Conservation (phyloP, 2,888 invertebrate species). For the Eutolmus rufibarbis region DNA sequence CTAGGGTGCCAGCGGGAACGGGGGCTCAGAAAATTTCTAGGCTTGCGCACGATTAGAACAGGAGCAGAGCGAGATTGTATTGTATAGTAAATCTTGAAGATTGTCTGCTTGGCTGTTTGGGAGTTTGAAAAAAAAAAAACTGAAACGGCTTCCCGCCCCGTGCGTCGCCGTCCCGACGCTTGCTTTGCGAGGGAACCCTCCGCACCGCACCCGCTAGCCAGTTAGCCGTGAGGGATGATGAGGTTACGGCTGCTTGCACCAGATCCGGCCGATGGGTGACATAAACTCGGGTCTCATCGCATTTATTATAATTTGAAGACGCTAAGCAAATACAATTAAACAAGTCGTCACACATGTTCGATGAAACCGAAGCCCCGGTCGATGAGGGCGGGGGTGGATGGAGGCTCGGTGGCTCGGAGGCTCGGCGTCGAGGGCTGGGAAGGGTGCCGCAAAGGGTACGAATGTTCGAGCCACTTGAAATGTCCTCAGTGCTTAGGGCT, state of each 20-base stretch:
- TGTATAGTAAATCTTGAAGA: not conserved
- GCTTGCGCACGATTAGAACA: constrained; percentile 1
- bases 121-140: not conserved
- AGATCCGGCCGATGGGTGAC: not conserved
- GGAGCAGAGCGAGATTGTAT: not conserved
- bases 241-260: constrained; percentile 1
- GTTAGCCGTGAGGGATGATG: constrained; percentile 17
- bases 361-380: not conserved
- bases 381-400: not conserved
- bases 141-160: not conserved
- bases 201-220: not conserved
- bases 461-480: not conserved
- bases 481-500: not conserved
- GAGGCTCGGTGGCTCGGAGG: not conserved
- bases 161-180: not conserved
- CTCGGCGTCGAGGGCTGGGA: not conserved
- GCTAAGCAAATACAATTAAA: constrained; percentile 31
- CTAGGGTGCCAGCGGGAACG: not conserved
- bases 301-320: constrained; percentile 32
- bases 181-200: not conserved
- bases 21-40: not conserved
- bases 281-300: constrained; percentile 5
- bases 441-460: not conserved
- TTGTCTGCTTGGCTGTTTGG: not conserved
- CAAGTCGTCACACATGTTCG: constrained; percentile 34